These are phyloP conservation scores for Nymphalis polychloros DNA, from an alignment of 2,888 invertebrate genomes.

Conservation along the genomic window DNA sequence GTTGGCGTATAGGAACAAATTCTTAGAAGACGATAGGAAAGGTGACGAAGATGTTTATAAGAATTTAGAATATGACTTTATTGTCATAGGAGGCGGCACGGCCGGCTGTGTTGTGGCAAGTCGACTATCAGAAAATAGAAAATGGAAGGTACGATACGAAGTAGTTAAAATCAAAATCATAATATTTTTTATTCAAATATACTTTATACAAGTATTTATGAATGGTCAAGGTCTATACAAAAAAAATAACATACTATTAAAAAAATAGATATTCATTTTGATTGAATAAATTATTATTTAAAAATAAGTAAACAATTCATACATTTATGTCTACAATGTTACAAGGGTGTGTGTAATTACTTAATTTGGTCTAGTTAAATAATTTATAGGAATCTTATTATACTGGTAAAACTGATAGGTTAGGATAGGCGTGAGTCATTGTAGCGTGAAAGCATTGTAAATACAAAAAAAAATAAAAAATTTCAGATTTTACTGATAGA, in stretches of 20 bases:
- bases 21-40: slow-evolving; percentile 33
- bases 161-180: too few relatives aligned
- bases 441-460: too few relatives aligned
- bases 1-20: slow-evolving; percentile 30
- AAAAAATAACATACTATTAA: too few relatives aligned
- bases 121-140: slow-evolving; percentile 68
- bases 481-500: slow-evolving; percentile 70
- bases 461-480: too few relatives aligned
- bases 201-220: too few relatives aligned
- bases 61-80: slow-evolving; percentile 61
- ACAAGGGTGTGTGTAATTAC: not conserved
- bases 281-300: too few relatives aligned
- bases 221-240: too few relatives aligned
- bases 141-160: slow-evolving; percentile 62
- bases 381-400: not conserved
- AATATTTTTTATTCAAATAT: too few relatives aligned
- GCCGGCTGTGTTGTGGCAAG: slow-evolving; percentile 74
- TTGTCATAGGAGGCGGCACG: slow-evolving; percentile 71
- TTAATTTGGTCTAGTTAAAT: not conserved
- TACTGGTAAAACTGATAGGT: too few relatives aligned
- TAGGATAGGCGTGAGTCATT: too few relatives aligned
- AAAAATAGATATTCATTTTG: too few relatives aligned
- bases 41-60: slow-evolving; percentile 31
- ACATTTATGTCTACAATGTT: not conserved
- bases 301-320: too few relatives aligned